A percentile compares a stretch with the other conserved stretches of the same genome.
Evolutionary conservation across 2,888 invertebrate species (phyloP).

Genomic region (Papilio protenor): DNA sequence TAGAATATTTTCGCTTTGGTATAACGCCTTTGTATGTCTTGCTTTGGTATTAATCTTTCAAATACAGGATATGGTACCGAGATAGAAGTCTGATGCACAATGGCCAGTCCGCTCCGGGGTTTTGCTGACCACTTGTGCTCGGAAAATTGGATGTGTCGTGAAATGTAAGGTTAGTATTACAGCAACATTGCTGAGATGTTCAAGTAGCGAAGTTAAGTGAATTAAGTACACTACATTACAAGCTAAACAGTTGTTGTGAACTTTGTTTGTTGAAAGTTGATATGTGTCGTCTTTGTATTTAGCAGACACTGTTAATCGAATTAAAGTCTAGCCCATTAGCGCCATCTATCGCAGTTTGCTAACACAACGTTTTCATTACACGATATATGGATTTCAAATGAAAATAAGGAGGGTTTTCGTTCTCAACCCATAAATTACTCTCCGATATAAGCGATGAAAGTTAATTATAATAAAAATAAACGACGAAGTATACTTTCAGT

Average conservation of each 20-base stretch:
- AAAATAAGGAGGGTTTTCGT: neutral
- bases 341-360: neutral
- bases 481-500: neutral
- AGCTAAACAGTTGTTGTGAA: neutral
- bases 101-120: constrained; percentile 46
- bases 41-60: constrained; percentile 13
- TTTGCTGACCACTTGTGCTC: constrained; percentile 47
- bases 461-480: neutral
- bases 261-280: neutral
- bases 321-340: neutral
- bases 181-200: constrained; percentile 7
- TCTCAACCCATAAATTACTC: neutral
- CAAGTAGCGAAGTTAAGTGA: neutral
- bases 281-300: neutral
- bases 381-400: no score
- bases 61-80: constrained; percentile 19
- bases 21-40: neutral
- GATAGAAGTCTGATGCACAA: constrained; percentile 13
- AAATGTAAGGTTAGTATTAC: constrained; percentile 47
- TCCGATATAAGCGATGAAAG: neutral
- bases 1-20: neutral
- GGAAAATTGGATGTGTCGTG: constrained; percentile 54
- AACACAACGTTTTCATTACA: no score
- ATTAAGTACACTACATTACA: neutral
- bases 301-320: no score